A percentile compares a stretch with the other conserved stretches of the same genome.
Conservation (phyloP, 1,140 invertebrate genomes). For the Brachionus paranguensis region DNA sequence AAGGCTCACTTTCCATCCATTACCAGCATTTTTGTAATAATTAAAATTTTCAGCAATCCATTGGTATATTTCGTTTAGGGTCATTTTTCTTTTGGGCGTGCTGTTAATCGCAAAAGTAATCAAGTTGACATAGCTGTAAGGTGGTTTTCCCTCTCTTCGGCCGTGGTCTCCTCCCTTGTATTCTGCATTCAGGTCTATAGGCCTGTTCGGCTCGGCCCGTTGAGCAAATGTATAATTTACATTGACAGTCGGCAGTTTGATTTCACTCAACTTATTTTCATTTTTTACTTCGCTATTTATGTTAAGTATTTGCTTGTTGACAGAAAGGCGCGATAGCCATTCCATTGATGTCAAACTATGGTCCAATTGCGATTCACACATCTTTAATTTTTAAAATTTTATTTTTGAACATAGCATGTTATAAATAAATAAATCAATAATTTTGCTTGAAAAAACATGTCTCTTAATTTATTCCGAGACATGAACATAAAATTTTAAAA, state of each 20-base stretch:
- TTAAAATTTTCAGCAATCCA: slow-evolving; percentile 59
- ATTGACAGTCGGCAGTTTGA: background rate
- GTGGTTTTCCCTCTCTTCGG: slow-evolving; percentile 58
- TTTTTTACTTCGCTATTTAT: slow-evolving; percentile 21
- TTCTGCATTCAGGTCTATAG: slow-evolving; percentile 47
- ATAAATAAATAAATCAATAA: background rate
- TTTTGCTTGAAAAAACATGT: background rate
- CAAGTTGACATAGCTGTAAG: slow-evolving; percentile 66
- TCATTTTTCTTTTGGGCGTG: slow-evolving; percentile 60
- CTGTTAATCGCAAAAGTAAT: slow-evolving; percentile 68
- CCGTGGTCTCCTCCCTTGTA: slow-evolving; percentile 46
- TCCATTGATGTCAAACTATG: slow-evolving; percentile 60
- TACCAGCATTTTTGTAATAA: slow-evolving; percentile 65
- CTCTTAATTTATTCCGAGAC: background rate
- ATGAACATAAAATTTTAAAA: background rate
- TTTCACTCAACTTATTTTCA: background rate
- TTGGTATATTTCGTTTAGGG: slow-evolving; percentile 58
- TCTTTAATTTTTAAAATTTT: slow-evolving; percentile 3
- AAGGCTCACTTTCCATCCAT: slow-evolving; percentile 64
- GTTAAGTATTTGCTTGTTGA: slow-evolving; percentile 33
- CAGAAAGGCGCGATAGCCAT: slow-evolving; percentile 58
- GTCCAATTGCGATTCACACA: slow-evolving; percentile 51
- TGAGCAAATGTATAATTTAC: slow-evolving; percentile 45
- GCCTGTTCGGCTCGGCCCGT: slow-evolving; percentile 48
- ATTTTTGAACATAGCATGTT: background rate